These are phyloP conservation scores for Timema podura DNA, from an alignment of 2,888 invertebrate genomes.

Conservation along the genomic window DNA sequence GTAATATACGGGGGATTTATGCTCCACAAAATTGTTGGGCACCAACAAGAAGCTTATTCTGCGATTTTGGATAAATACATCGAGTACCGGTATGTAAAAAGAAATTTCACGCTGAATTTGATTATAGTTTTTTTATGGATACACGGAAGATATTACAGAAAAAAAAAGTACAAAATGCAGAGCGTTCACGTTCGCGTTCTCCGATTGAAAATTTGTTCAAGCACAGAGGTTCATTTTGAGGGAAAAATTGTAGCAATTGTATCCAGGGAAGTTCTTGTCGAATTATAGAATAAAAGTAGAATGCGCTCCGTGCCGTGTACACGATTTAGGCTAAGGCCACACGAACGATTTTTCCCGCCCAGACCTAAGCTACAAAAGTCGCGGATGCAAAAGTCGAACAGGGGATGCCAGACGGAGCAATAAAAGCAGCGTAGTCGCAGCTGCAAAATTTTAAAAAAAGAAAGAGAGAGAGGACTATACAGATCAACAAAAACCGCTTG, in stretches of 20 bases:
- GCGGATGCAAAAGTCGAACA: too few relatives aligned
- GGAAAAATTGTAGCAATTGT: not conserved
- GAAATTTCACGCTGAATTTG: not conserved
- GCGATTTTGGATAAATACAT: too few relatives aligned
- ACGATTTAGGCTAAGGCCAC: too few relatives aligned
- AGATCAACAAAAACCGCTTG: too few relatives aligned
- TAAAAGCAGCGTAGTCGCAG: too few relatives aligned
- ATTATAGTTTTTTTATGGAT: not conserved
- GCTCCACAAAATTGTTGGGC: not conserved
- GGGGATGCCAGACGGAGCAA: too few relatives aligned
- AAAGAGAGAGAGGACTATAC: too few relatives aligned
- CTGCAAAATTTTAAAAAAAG: too few relatives aligned
- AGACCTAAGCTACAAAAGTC: too few relatives aligned
- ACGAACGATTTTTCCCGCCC: too few relatives aligned
- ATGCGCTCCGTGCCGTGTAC: not conserved
- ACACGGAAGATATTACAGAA: not conserved
- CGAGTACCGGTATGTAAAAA: too few relatives aligned
- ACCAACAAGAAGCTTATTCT: too few relatives aligned
- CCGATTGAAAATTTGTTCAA: not conserved
- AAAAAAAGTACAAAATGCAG: not conserved
- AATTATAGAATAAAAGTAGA: not conserved
- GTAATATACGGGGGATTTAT: conserved; percentile 1
- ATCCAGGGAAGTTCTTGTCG: not conserved
- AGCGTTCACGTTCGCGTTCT: not conserved
- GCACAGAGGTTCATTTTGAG: not conserved